Conservation (phyloP, 2,113 vertebrate genomes). For the Python bivittatus region DNA sequence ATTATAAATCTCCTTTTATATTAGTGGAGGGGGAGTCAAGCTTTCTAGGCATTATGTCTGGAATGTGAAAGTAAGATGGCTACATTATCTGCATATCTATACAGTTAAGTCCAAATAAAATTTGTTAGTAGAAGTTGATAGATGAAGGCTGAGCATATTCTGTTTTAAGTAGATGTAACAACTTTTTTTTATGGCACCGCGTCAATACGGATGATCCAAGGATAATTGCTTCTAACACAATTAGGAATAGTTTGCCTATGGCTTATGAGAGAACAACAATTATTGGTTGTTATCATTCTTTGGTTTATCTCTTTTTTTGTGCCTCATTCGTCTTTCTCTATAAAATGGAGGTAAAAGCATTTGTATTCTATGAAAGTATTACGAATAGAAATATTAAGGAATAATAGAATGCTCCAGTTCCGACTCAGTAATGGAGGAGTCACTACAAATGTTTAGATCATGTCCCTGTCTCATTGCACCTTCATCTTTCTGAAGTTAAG, state of each 20-base stretch:
- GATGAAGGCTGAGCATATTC: constrained; percentile 48
- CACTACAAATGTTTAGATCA: not conserved
- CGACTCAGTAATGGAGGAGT: not conserved
- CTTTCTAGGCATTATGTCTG: not conserved
- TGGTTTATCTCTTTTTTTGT: not conserved
- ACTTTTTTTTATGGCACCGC: constrained; percentile 42
- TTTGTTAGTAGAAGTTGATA: constrained; percentile 11
- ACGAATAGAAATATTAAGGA: not conserved
- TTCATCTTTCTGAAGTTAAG: not conserved
- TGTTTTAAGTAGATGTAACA: constrained; percentile 57
- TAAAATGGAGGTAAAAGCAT: not conserved
- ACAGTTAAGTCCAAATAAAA: not conserved
- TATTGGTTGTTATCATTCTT: not conserved
- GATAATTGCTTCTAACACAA: constrained; percentile 38
- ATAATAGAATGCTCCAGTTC: not conserved
- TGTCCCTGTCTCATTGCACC: not conserved
- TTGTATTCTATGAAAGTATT: not conserved
- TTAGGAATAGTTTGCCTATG: not conserved
- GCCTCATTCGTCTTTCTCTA: not conserved
- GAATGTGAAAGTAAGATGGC: not conserved
- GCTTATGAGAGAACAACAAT: not conserved
- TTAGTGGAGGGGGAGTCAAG: not conserved
- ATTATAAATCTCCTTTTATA: not conserved
- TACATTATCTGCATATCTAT: not conserved
- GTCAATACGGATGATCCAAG: constrained; percentile 43